These are phyloP conservation scores for Priocnemis perturbator DNA, from an alignment of 2,888 invertebrate species.

Conservation along the genomic window DNA sequence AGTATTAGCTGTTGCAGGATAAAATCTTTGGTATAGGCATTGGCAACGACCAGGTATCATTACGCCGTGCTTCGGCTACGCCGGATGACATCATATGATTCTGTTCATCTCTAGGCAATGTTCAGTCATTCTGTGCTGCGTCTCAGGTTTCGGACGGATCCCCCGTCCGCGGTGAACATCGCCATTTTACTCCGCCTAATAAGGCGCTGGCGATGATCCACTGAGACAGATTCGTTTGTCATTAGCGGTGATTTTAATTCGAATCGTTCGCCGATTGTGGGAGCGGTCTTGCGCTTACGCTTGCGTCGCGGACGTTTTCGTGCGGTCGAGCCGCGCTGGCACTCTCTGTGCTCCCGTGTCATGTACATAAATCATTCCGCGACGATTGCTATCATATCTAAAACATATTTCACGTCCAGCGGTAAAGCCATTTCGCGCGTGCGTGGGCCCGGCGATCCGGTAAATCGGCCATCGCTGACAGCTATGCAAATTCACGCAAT, in stretches of 20 bases:
- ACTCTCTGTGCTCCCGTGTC: slow-evolving; percentile 24
- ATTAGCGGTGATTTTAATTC: slow-evolving; percentile 53
- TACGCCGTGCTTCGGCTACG: slow-evolving; percentile 41
- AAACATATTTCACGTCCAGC: slow-evolving; percentile 21
- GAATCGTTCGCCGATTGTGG: slow-evolving; percentile 45
- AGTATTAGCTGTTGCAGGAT: slow-evolving; percentile 36
- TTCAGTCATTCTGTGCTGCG: slow-evolving; percentile 36
- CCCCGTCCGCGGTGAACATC: slow-evolving; percentile 23
- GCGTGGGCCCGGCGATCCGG: neutral
- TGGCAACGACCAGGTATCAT: slow-evolving; percentile 47
- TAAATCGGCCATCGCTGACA: slow-evolving; percentile 12
- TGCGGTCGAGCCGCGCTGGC: slow-evolving; percentile 3
- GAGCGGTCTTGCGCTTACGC: slow-evolving; percentile 31
- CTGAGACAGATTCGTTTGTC: slow-evolving; percentile 58
- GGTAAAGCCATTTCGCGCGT: neutral
- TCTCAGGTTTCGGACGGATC: slow-evolving; percentile 36
- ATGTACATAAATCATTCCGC: slow-evolving; percentile 27
- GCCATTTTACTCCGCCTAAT: slow-evolving; percentile 40
- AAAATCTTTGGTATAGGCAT: slow-evolving; percentile 34
- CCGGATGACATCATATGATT: slow-evolving; percentile 56
- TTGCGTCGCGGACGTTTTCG: neutral
- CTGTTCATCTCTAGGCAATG: slow-evolving; percentile 42
- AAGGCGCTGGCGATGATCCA: slow-evolving; percentile 56
- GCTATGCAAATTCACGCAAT: slow-evolving; percentile 22
- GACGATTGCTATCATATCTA: slow-evolving; percentile 16